Percentiles rank a stretch among this genome's conserved stretches.
phyloP scores from a whole-genome alignment of 2,888 invertebrate genomes.

The Dryobotodes eremita region DNA sequence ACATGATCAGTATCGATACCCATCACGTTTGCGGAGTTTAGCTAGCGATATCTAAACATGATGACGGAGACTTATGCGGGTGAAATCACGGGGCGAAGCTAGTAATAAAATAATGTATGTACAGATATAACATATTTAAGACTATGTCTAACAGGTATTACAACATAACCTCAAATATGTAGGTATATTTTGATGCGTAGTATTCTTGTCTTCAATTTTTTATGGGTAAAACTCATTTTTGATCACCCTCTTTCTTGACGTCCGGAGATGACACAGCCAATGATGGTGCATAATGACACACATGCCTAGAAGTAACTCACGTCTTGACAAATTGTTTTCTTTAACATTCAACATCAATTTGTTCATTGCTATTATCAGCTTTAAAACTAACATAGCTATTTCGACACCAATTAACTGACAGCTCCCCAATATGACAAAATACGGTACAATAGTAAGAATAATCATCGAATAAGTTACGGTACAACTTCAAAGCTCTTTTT shows the following conservation, averaged over 20 bases:
- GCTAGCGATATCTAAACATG: too few relatives aligned
- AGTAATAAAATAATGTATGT: too few relatives aligned
- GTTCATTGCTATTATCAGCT: not conserved
- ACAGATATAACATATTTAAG: not conserved
- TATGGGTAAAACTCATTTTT: not conserved
- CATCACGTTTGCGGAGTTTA: too few relatives aligned
- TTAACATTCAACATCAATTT: too few relatives aligned
- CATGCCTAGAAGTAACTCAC: not conserved
- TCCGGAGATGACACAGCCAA: not conserved
- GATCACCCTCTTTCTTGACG: not conserved
- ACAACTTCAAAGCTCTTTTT: constrained; percentile 18
- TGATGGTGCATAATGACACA: too few relatives aligned
- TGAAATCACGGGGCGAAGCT: too few relatives aligned
- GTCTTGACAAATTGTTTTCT: not conserved
- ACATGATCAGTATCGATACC: too few relatives aligned
- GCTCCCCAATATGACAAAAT: not conserved
- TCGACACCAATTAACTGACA: not conserved
- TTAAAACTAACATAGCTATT: not conserved
- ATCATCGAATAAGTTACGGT: constrained; percentile 10
- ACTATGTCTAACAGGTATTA: not conserved
- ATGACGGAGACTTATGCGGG: too few relatives aligned
- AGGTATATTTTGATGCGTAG: not conserved
- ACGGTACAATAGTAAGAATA: not conserved
- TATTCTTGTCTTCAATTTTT: not conserved
- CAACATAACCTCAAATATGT: not conserved